phyloP scores from a whole-genome alignment of 2,888 invertebrate species.

The Xestia rhomboidea region DNA sequence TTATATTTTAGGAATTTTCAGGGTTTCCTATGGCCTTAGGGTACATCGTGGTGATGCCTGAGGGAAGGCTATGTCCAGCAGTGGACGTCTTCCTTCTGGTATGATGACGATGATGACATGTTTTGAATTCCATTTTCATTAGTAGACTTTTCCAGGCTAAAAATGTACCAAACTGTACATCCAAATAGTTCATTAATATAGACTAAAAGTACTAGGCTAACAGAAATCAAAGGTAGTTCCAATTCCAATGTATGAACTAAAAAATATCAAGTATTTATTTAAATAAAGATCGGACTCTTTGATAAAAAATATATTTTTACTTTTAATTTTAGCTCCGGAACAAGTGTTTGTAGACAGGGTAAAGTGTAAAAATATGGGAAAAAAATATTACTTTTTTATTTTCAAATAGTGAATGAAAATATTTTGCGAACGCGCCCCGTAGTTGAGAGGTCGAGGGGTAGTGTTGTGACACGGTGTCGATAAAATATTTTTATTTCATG shows the following conservation, averaged over 20 bases:
- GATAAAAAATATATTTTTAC: slow-evolving; percentile 60
- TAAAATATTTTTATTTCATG: slow-evolving; percentile 2
- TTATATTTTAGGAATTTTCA: too few relatives aligned
- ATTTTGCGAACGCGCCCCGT: slow-evolving; percentile 69
- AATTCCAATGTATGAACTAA: slow-evolving; percentile 29
- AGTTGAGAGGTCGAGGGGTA: slow-evolving; percentile 65
- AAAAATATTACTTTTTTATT: slow-evolving; percentile 67
- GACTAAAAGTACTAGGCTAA: slow-evolving; percentile 10
- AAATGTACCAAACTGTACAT: neutral
- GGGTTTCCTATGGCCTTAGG: too few relatives aligned
- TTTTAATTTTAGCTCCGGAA: slow-evolving; percentile 58
- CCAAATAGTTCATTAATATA: neutral
- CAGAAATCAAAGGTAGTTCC: slow-evolving; percentile 31
- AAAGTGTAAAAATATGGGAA: slow-evolving; percentile 69
- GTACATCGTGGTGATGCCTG: too few relatives aligned
- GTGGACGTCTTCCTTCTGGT: too few relatives aligned
- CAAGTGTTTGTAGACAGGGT: slow-evolving; percentile 58
- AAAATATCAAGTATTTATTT: slow-evolving; percentile 29
- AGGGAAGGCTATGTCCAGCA: too few relatives aligned
- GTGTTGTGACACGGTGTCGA: slow-evolving; percentile 54
- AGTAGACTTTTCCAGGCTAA: too few relatives aligned
- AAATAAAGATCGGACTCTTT: slow-evolving; percentile 45
- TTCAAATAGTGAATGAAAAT: slow-evolving; percentile 72
- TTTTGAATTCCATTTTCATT: too few relatives aligned
- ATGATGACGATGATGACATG: too few relatives aligned